Evolutionary conservation across 2,888 invertebrate species (phyloP).

Genomic region (Dasysyrphus tricinctus): DNA sequence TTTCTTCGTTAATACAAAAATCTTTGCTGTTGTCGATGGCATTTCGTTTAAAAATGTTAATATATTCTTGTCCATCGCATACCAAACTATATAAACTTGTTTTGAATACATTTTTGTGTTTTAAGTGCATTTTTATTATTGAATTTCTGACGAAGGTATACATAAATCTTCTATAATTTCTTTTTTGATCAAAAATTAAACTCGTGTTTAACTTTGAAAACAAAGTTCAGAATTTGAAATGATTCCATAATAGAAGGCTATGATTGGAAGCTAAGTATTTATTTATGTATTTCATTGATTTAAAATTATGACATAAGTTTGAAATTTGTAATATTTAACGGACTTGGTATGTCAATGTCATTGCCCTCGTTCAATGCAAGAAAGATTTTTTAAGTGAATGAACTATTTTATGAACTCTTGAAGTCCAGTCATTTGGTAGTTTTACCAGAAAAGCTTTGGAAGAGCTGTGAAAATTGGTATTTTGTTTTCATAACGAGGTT

Average conservation of each 20-base stretch:
- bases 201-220: background rate
- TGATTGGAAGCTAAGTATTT: too few relatives aligned
- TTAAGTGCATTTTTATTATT: slow-evolving; percentile 18
- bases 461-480: too few relatives aligned
- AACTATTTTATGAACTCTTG: background rate
- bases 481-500: too few relatives aligned
- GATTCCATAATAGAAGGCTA: background rate
- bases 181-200: background rate
- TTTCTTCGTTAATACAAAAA: background rate
- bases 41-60: background rate
- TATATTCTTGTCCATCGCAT: slow-evolving; percentile 8
- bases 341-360: background rate
- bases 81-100: background rate
- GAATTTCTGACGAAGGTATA: background rate
- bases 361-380: background rate
- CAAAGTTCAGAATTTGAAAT: slow-evolving; percentile 6
- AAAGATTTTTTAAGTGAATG: background rate
- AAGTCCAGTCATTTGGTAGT: too few relatives aligned
- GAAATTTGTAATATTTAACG: background rate
- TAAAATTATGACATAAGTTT: background rate
- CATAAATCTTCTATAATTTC: background rate
- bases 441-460: too few relatives aligned
- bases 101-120: slow-evolving; percentile 9
- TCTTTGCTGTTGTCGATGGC: background rate
- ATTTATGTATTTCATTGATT: background rate